These are phyloP conservation scores for Drosophila cyrtoloma DNA, from an alignment of 2,888 invertebrate species.

Conservation along the genomic window DNA sequence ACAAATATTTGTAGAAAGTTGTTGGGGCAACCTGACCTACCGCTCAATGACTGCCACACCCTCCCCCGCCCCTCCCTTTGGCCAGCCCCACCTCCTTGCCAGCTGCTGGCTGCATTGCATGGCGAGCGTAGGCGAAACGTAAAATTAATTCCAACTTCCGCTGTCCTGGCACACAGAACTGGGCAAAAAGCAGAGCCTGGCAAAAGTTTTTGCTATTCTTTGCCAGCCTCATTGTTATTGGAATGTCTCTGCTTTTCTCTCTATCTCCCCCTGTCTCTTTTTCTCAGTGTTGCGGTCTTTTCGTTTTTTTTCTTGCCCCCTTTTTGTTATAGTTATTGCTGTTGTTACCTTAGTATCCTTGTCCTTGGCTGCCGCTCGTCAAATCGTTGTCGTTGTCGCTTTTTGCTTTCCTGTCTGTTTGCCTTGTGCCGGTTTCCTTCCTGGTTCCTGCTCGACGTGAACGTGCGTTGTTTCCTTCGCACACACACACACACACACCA, in stretches of 20 bases:
- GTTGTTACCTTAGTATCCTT: conserved; percentile 64
- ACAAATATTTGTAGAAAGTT: conserved; percentile 72
- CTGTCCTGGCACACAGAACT: conserved; percentile 37
- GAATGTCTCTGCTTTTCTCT: conserved; percentile 54
- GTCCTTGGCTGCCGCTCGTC: conserved; percentile 64
- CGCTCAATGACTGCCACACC: not conserved
- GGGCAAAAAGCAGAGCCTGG: conserved; percentile 19
- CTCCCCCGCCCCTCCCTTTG: not conserved
- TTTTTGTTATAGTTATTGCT: conserved; percentile 71
- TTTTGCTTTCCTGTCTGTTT: conserved; percentile 73
- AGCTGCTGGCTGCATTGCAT: conserved; percentile 21
- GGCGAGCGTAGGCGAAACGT: conserved; percentile 62
- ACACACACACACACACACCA: conserved; percentile 1
- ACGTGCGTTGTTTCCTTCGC: conserved; percentile 76
- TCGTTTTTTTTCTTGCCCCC: conserved; percentile 23
- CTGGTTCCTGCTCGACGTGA: conserved; percentile 76
- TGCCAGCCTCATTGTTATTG: conserved; percentile 67
- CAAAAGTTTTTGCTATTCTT: conserved; percentile 59
- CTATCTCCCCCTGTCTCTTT: not conserved
- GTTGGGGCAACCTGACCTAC: conserved; percentile 24
- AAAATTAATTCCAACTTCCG: conserved; percentile 77
- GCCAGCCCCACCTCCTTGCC: not conserved
- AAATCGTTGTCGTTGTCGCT: conserved; percentile 32
- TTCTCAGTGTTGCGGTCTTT: not conserved
- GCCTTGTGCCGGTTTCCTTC: conserved; percentile 68